Conservation (phyloP, 2,797 vertebrate species). For the Lithobates sylvaticus region DNA sequence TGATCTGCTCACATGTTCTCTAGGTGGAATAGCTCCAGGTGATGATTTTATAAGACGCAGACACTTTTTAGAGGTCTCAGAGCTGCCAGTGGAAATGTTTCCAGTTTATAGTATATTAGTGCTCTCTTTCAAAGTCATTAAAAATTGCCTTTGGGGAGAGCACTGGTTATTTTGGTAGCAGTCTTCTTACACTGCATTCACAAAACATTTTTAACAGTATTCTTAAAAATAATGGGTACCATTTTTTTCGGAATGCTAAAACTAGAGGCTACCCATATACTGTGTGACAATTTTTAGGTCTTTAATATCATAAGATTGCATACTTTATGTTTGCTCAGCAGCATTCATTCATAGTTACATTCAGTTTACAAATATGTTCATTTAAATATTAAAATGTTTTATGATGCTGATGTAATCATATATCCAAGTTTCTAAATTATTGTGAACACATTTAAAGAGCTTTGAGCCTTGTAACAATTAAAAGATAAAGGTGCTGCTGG, state of each 20-base stretch:
- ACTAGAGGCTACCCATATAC: neutral
- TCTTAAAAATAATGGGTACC: neutral
- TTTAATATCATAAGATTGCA: too few species aligned
- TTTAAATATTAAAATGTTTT: too few species aligned
- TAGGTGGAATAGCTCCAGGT: constrained; percentile 29
- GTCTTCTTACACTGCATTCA: constrained; percentile 19
- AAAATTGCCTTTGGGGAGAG: constrained; percentile 30
- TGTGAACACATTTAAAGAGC: too few species aligned
- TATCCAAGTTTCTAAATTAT: too few species aligned
- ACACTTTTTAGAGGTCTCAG: constrained; percentile 13
- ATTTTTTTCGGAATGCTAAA: neutral
- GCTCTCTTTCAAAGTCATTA: constrained; percentile 36
- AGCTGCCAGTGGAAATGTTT: constrained; percentile 20
- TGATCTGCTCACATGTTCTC: constrained; percentile 16
- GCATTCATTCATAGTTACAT: too few species aligned
- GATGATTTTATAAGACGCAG: constrained; percentile 10
- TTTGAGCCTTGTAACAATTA: too few species aligned
- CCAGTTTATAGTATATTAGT: constrained; percentile 48
- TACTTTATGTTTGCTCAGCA: too few species aligned
- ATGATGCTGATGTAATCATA: too few species aligned
- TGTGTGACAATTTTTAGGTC: too few species aligned
- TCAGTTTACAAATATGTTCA: too few species aligned
- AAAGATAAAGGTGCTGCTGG: too few species aligned
- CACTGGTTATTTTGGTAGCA: neutral
- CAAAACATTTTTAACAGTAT: constrained; percentile 19